Percentiles rank a stretch among this genome's conserved stretches.
Conservation (phyloP, 2,888 invertebrate species). For the Autographa gamma region DNA sequence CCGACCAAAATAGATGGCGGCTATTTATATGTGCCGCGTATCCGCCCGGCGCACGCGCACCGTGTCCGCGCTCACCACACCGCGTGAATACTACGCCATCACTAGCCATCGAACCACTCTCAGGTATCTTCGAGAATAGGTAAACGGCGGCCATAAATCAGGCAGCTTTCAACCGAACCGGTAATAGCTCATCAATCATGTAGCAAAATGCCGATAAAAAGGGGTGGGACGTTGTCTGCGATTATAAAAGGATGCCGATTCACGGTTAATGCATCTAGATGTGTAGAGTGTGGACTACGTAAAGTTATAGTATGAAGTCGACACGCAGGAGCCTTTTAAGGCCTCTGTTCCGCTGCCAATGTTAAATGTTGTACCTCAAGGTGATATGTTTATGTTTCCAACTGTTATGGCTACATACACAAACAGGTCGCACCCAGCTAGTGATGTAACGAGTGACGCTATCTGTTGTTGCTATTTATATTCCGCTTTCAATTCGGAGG, state of each 20-base stretch:
- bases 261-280: conserved; percentile 42
- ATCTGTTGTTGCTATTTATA: conserved; percentile 75
- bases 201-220: conserved; percentile 70
- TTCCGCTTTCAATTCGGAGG: conserved; percentile 60
- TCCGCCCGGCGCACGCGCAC: conserved; percentile 85
- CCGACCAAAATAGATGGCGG: conserved; percentile 83
- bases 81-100: conserved; percentile 70
- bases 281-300: conserved; percentile 17
- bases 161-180: conserved; percentile 72
- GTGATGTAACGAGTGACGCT: conserved; percentile 81
- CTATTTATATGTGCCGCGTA: conserved; percentile 85
- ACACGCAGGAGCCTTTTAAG: conserved; percentile 48
- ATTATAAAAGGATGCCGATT: conserved; percentile 56
- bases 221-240: conserved; percentile 54
- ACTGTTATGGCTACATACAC: conserved; percentile 73
- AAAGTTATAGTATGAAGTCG: conserved; percentile 35
- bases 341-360: conserved; percentile 44
- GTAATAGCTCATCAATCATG: conserved; percentile 81
- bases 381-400: conserved; percentile 66
- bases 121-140: conserved; percentile 52
- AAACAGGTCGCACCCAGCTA: conserved; percentile 74
- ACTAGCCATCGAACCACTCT: conserved; percentile 33
- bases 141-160: conserved; percentile 61
- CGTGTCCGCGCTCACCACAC: conserved; percentile 64
- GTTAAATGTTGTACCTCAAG: conserved; percentile 57